These are phyloP conservation scores for Agelastica alni DNA, from an alignment of 2,888 invertebrate genomes.

Conservation along the genomic window DNA sequence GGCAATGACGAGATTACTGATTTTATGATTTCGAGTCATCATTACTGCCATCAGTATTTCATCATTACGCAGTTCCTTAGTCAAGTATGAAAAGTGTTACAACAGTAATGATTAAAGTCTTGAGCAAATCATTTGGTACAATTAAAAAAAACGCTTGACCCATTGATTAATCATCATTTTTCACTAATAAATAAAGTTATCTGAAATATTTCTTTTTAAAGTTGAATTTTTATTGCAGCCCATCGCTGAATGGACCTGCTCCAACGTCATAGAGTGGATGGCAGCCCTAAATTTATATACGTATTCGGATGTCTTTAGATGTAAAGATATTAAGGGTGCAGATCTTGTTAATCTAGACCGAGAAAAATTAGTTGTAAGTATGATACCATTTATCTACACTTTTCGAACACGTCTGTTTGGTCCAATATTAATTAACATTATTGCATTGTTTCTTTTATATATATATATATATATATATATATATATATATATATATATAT, in stretches of 20 bases:
- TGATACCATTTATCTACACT: too few species aligned
- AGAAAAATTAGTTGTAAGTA: constrained; percentile 68
- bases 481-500: too few species aligned
- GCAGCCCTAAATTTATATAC: constrained; percentile 72
- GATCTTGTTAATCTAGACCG: constrained; percentile 68
- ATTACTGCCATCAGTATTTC: too few species aligned
- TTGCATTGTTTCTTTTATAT: too few species aligned
- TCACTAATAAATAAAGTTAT: neutral
- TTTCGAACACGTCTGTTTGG: too few species aligned
- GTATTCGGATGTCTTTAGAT: constrained; percentile 72
- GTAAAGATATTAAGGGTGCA: constrained; percentile 70
- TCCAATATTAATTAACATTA: too few species aligned
- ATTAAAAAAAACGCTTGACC: constrained; percentile 8
- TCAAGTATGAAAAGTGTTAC: too few species aligned
- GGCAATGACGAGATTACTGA: too few species aligned
- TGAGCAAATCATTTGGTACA: constrained; percentile 1
- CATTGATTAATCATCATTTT: constrained; percentile 8
- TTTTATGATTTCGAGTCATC: too few species aligned
- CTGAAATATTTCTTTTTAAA: neutral
- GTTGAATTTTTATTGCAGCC: constrained; percentile 60
- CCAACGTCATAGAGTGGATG: constrained; percentile 77
- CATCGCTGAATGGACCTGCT: constrained; percentile 70
- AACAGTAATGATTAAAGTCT: too few species aligned
- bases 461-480: too few species aligned
- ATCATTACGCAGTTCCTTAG: too few species aligned